phyloP scores from a whole-genome alignment of 2,113 vertebrate genomes.

The Bombycilla garrulus region DNA sequence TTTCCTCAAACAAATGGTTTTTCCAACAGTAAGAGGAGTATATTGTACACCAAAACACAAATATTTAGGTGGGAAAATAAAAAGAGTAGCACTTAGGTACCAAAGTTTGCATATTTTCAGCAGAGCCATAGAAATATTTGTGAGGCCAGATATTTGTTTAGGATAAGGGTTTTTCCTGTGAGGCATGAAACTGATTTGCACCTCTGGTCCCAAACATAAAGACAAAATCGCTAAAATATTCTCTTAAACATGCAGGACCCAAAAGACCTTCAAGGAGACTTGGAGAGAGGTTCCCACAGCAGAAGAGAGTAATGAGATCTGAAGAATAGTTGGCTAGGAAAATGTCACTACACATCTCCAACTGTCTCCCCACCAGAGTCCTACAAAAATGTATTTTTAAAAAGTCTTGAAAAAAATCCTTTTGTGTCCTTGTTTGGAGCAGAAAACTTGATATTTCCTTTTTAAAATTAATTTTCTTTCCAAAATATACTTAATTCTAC shows the following conservation, averaged over 20 bases:
- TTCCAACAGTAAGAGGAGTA: background rate
- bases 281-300: background rate
- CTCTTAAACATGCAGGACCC: background rate
- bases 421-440: background rate
- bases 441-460: slow-evolving; percentile 6
- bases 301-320: background rate
- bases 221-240: background rate
- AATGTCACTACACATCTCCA: background rate
- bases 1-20: background rate
- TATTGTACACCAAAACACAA: background rate
- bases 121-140: background rate
- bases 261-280: background rate
- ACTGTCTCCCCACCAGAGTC: background rate
- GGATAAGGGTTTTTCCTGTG: background rate
- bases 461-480: background rate
- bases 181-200: background rate
- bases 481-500: background rate
- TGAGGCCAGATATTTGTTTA: background rate
- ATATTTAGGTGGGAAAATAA: background rate
- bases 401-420: background rate
- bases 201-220: background rate
- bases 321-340: background rate
- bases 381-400: background rate
- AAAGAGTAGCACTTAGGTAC: background rate
- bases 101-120: background rate